Base-by-base conservation (phyloP, 2,888 invertebrate species). In the Torymus aiolomorphi region DNA sequence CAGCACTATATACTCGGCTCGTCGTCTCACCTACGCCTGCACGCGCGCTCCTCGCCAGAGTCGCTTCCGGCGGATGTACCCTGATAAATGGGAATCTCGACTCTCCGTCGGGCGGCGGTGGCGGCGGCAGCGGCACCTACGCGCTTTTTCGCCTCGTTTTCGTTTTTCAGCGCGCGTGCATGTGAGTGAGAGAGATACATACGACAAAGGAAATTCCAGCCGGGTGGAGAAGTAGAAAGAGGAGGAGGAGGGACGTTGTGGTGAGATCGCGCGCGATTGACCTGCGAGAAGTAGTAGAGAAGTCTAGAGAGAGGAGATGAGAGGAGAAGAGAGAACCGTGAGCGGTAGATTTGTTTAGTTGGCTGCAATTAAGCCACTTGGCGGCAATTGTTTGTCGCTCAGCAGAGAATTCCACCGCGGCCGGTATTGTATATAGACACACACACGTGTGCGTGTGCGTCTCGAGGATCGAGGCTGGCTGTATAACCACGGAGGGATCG, bases 321-420 rank as follows among this genome's bases (percentile, higher is more conserved):
- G 52, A 66, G 42, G 31, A 42, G 49, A 61, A 54, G 66, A 31
- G 54, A 24, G 57, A 51, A 69, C 31, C 31, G 31, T 61, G 52
- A 62, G 78, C 81, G 73, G 51, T 72, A 70, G 82, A 87, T 90
- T 90, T 90, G 90, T 90, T 90, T 90, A 90, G 90, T 90, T 90
- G 88, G 88, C 88, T 87, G 89, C 89, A 90, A 90, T 90, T 90
- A 90, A 90, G 90, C 90, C 90, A 90, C 90, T 90, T 90, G 90
- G 88, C 89, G 88, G 89, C 90, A 90, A 90, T 90, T 90, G 90
- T 90, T 90, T 90, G 90, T 89, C 90, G 89, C 90, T 90, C 89
- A 77, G 82, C 77, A 80, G 74, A 90, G 89, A 89, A 90, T 90
- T 90, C 89, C 89, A 31, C 31, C 31, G 31, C 31, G 31, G 88